Evolutionary conservation across 1,140 invertebrate genomes (phyloP), one percentile per base, ranked within the genome.

Genomic region (Bombus waltoni): DNA sequence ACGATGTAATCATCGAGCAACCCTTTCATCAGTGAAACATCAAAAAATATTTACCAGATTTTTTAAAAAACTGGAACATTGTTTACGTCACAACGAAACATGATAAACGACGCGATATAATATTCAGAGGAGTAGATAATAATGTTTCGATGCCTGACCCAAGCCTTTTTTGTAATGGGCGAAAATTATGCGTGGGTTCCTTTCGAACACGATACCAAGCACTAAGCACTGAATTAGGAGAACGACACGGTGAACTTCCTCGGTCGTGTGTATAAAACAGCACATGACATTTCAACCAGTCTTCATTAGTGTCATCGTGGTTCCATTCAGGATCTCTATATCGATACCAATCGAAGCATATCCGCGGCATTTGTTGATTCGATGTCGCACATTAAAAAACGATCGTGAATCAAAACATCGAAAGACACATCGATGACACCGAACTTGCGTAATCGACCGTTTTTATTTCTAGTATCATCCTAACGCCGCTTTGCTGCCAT

Each of bases 11-110:
- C 35, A 65, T 28, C 32, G 71, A 59, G 4, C n/a, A 74, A 32
- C 2, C 15, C 28, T 66, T 32, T 72, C 15, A 0, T 47, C 28
- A 3, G 10, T 3, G 4, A 85, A 57, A 57, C 22, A 53, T 57
- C 22, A 68, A 66, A 35, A 47, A 38, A 38, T 90, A 91, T 85
- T 94, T 94, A 95, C 95, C 95, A 93, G 94, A 89, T 87, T 95
- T 95, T 87, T 94, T 95, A 95, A 95, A 95, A 93, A 95, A 95
- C 90, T 95, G 94, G 86, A 95, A 91, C 95, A 95, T 95, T 87
- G 91, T 95, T 93, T 81, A 88, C 88, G 84, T 88, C 77, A 86
- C 85, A 89, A 89, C 78, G 91, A 92, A 90, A 83, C 94, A 94
- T 94, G 89, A 87, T 94, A 93, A 92, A 89, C 81, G 87, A 92